Evolutionary conservation across 2,888 invertebrate genomes (phyloP).

Genomic region (Acleris cristana): DNA sequence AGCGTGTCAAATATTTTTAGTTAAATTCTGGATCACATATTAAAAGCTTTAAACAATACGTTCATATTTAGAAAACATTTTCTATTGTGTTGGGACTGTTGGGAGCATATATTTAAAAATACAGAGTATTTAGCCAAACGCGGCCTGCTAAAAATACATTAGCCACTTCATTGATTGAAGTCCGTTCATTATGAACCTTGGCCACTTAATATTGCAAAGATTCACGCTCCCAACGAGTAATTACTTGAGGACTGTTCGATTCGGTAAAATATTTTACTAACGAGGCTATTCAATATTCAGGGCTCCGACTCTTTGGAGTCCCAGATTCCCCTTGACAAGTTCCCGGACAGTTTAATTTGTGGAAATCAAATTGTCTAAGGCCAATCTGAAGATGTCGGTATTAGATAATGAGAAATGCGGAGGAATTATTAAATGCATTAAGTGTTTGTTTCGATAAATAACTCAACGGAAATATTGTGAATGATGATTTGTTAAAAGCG

Average conservation of each 20-base stretch:
- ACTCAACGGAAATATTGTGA: neutral
- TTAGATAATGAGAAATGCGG: conserved; percentile 28
- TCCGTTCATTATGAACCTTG: conserved; percentile 15
- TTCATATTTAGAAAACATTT: too few species aligned
- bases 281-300: conserved; percentile 74
- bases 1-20: too few species aligned
- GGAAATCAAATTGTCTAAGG: conserved; percentile 55
- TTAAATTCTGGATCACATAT: too few species aligned
- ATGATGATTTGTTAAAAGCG: neutral
- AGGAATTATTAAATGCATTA: conserved; percentile 22
- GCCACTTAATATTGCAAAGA: conserved; percentile 51
- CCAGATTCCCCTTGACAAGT: conserved; percentile 59
- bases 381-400: conserved; percentile 38
- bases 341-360: conserved; percentile 71
- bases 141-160: conserved; percentile 7
- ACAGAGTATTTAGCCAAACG: neutral
- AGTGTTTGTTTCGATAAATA: conserved; percentile 9
- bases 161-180: conserved; percentile 6
- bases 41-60: too few species aligned
- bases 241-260: conserved; percentile 61
- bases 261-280: conserved; percentile 71
- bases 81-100: too few species aligned
- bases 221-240: conserved; percentile 57
- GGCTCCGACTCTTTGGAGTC: conserved; percentile 61
- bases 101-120: neutral